phyloP scores from a whole-genome alignment of 2,888 invertebrate species.

The Pristionchus mayeri region DNA sequence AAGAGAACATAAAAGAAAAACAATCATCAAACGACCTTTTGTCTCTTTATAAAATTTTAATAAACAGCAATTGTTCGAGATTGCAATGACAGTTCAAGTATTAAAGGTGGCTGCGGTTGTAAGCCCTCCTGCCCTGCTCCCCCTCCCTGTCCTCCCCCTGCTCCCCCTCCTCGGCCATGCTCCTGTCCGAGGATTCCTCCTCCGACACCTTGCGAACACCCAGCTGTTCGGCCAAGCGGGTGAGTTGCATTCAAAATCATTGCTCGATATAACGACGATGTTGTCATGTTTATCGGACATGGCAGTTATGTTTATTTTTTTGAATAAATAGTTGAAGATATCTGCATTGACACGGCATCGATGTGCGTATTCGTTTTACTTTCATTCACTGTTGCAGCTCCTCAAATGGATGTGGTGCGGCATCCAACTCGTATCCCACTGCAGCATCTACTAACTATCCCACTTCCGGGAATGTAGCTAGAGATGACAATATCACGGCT shows the following conservation, averaged over 20 bases:
- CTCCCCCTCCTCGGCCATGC: conserved; percentile 3
- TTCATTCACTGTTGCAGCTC: too few relatives aligned
- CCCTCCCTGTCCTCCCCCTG: not conserved
- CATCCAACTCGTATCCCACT: not conserved
- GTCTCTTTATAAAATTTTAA: too few relatives aligned
- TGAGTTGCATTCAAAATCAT: too few relatives aligned
- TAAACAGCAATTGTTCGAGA: not conserved
- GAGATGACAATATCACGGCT: conserved; percentile 14
- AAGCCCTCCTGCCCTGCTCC: conserved; percentile 5
- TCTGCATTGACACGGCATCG: too few relatives aligned
- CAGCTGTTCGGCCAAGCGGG: too few relatives aligned
- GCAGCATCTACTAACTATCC: not conserved
- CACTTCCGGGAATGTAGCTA: not conserved
- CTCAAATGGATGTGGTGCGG: not conserved
- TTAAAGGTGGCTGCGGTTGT: not conserved
- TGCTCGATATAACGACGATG: too few relatives aligned
- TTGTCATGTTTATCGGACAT: too few relatives aligned
- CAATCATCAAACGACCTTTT: too few relatives aligned
- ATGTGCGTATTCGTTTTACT: too few relatives aligned
- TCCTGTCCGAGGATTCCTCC: not conserved
- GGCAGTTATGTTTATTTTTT: too few relatives aligned
- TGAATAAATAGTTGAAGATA: too few relatives aligned
- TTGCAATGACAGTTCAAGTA: not conserved
- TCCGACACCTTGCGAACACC: not conserved
- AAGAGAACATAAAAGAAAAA: too few relatives aligned